Percentiles rank a stretch among this genome's conserved stretches.
phyloP scores from a whole-genome alignment of 2,888 invertebrate genomes.

The Pterostichus niger region DNA sequence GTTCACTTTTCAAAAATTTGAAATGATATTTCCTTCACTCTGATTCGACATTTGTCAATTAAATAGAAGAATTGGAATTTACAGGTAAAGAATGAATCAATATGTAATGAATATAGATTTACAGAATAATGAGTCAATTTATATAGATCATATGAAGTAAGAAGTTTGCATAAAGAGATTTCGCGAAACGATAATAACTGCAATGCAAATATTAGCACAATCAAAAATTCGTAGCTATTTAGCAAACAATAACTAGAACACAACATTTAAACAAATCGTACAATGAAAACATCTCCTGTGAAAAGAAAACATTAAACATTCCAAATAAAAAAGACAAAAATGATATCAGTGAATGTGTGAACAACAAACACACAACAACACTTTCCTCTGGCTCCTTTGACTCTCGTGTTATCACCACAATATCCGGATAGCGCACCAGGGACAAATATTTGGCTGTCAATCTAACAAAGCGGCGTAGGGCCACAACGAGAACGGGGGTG shows the following conservation, averaged over 20 bases:
- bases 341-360: constrained; percentile 11
- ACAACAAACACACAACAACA: constrained; percentile 14
- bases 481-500: not conserved
- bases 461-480: constrained; percentile 35
- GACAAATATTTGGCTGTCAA: constrained; percentile 49
- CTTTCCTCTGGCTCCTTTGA: not conserved
- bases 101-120: too few relatives aligned
- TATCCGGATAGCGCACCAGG: not conserved
- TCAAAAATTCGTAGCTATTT: constrained; percentile 23
- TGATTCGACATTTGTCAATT: too few relatives aligned
- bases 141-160: too few relatives aligned
- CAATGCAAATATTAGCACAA: not conserved
- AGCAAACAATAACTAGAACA: not conserved
- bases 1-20: too few relatives aligned
- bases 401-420: not conserved
- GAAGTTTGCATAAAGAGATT: not conserved
- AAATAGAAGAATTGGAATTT: too few relatives aligned
- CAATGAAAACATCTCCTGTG: constrained; percentile 25
- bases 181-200: not conserved
- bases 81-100: too few relatives aligned
- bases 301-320: constrained; percentile 28
- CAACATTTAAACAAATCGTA: not conserved
- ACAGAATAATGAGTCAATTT: not conserved
- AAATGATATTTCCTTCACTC: too few relatives aligned
- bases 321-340: constrained; percentile 33